These are phyloP conservation scores for Sinocyclocheilus anshuiensis DNA, from an alignment of 2,113 vertebrate genomes.

Conservation along the genomic window DNA sequence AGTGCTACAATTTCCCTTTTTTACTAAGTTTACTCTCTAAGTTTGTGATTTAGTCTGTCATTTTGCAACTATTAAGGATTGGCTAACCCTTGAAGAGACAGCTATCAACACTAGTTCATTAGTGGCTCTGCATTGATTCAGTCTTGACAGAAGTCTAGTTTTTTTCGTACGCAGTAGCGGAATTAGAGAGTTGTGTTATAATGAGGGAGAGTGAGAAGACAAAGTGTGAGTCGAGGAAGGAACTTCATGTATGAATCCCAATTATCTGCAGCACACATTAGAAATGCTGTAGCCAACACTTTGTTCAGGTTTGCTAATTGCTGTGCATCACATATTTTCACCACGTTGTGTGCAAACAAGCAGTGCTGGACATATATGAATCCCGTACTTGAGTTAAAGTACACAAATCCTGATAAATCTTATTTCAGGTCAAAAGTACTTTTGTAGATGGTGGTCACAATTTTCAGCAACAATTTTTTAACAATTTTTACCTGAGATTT, in stretches of 20 bases:
- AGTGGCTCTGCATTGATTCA: slow-evolving; percentile 11
- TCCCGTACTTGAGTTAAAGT: not conserved
- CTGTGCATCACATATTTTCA: not conserved
- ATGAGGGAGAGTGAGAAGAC: not conserved
- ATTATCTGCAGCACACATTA: slow-evolving; percentile 8
- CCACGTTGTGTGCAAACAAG: not conserved
- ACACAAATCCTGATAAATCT: not conserved
- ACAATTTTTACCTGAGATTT: no score
- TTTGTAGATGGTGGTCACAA: not conserved
- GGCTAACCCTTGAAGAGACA: slow-evolving; percentile 1
- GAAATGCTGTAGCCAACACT: not conserved
- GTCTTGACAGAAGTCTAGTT: not conserved
- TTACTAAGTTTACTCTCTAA: not conserved
- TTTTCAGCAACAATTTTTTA: not conserved
- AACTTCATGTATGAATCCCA: slow-evolving; percentile 15
- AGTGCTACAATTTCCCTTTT: not conserved
- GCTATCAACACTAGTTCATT: slow-evolving; percentile 22
- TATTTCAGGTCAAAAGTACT: not conserved
- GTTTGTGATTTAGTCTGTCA: slow-evolving; percentile 1
- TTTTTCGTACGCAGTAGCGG: not conserved
- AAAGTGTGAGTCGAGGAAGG: not conserved
- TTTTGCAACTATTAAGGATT: not conserved
- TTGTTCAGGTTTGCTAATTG: not conserved
- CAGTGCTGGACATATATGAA: not conserved
- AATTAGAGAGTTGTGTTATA: not conserved